Evolutionary conservation across 2,113 vertebrate species (phyloP).

Genomic region (Noturus placidus): DNA sequence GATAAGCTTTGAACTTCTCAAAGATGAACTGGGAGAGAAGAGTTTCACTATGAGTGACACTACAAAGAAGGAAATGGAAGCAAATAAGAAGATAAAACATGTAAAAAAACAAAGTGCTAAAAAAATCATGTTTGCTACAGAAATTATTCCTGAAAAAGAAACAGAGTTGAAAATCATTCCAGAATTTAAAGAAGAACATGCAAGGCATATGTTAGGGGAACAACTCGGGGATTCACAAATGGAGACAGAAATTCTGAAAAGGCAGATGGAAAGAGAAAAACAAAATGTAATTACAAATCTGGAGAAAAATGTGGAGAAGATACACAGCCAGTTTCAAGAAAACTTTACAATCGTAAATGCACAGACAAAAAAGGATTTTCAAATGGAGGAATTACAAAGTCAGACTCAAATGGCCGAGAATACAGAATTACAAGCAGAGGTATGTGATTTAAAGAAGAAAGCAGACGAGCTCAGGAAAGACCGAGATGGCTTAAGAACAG

Average conservation of each 20-base stretch:
- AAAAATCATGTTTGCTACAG: neutral
- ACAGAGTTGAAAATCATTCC: neutral
- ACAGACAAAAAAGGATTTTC: neutral
- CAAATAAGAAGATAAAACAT: neutral
- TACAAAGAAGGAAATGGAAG: neutral
- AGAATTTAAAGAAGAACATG: neutral
- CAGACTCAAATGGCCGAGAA: neutral
- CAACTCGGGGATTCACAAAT: neutral
- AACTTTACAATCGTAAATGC: neutral
- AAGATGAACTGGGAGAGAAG: neutral
- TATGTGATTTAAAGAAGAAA: conserved; percentile 11
- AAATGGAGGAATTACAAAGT: neutral
- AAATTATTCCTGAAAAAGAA: neutral
- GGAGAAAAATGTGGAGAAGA: neutral
- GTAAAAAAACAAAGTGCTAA: neutral
- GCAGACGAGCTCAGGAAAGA: conserved; percentile 11
- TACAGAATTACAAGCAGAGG: neutral
- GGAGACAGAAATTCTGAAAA: neutral
- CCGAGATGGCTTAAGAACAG: neutral
- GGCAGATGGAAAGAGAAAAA: neutral
- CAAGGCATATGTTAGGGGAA: neutral
- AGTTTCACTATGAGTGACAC: neutral
- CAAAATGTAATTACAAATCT: neutral
- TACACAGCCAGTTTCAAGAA: neutral
- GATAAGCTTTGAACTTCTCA: neutral